Percentiles rank a stretch among this genome's conserved stretches.
These are phyloP conservation scores for Rhincodon typus DNA, from an alignment of 2,797 vertebrate genomes.

Conservation along the genomic window DNA sequence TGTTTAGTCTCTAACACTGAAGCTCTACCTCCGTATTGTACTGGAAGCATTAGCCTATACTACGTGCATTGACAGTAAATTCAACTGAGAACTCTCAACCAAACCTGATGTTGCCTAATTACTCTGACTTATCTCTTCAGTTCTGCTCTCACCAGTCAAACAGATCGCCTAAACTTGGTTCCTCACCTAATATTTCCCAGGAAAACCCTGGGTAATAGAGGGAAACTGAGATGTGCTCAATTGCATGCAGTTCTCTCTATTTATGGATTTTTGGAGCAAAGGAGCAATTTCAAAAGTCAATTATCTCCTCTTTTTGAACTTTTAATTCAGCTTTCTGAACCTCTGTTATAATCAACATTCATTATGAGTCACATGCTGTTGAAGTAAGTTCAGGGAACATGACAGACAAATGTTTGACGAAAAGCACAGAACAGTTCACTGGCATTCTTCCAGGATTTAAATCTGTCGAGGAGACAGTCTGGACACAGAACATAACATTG, in stretches of 20 bases:
- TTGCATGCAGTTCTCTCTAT: background rate
- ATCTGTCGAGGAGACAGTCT: background rate
- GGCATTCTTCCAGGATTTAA: background rate
- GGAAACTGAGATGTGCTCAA: background rate
- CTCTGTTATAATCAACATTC: background rate
- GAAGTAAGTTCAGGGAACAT: background rate
- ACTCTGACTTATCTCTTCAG: background rate
- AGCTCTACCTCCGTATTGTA: background rate
- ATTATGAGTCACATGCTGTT: background rate
- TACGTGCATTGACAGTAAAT: background rate
- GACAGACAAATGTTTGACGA: background rate
- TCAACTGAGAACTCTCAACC: background rate
- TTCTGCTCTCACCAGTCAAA: background rate
- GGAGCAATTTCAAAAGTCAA: background rate
- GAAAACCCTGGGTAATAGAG: background rate
- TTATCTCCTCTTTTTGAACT: background rate
- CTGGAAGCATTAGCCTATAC: background rate
- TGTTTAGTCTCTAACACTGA: background rate
- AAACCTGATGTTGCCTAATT: background rate
- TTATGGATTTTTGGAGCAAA: background rate
- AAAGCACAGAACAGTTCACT: background rate
- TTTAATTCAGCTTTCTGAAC: background rate
- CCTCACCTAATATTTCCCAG: background rate
- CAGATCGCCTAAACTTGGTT: background rate
- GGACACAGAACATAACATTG: background rate